A percentile compares a stretch with the other conserved stretches of the same genome.
phyloP scores from a whole-genome alignment of 2,888 invertebrate genomes.

The Parnassius smintheus region DNA sequence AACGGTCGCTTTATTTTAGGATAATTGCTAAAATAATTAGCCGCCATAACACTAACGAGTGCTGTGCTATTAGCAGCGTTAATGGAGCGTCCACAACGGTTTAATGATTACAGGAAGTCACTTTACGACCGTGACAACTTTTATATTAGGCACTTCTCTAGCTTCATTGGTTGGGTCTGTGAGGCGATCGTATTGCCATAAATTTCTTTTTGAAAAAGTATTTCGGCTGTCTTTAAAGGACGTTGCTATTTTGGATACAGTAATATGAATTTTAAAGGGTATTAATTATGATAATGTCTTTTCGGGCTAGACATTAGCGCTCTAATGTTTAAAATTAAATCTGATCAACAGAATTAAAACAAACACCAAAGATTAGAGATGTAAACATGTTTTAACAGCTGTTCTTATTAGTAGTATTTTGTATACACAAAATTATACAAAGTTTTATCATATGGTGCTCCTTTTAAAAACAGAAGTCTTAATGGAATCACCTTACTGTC shows the following conservation, averaged over 20 bases:
- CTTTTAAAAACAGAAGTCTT: too few species aligned
- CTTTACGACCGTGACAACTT: constrained; percentile 49
- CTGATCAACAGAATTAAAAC: too few species aligned
- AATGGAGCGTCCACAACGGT: constrained; percentile 49
- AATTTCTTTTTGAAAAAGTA: constrained; percentile 2
- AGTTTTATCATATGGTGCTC: too few species aligned
- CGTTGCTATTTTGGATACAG: background rate
- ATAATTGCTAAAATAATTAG: constrained; percentile 58
- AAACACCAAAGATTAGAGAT: too few species aligned
- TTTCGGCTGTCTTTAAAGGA: background rate
- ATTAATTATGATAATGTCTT: too few species aligned
- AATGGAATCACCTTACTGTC: too few species aligned
- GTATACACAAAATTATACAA: too few species aligned
- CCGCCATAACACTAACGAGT: constrained; percentile 49
- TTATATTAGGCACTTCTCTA: constrained; percentile 36
- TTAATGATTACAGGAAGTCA: constrained; percentile 61
- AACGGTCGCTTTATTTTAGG: constrained; percentile 44
- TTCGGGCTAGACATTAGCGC: too few species aligned
- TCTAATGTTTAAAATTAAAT: too few species aligned
- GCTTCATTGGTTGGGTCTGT: constrained; percentile 21
- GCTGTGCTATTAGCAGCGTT: constrained; percentile 53
- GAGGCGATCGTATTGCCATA: background rate
- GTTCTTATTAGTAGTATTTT: too few species aligned
- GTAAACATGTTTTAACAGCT: too few species aligned
- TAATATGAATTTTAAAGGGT: background rate